A percentile compares a stretch with the other conserved stretches of the same genome.
Conservation (phyloP, 1,140 invertebrate genomes). For the Procambarus clarkii region DNA sequence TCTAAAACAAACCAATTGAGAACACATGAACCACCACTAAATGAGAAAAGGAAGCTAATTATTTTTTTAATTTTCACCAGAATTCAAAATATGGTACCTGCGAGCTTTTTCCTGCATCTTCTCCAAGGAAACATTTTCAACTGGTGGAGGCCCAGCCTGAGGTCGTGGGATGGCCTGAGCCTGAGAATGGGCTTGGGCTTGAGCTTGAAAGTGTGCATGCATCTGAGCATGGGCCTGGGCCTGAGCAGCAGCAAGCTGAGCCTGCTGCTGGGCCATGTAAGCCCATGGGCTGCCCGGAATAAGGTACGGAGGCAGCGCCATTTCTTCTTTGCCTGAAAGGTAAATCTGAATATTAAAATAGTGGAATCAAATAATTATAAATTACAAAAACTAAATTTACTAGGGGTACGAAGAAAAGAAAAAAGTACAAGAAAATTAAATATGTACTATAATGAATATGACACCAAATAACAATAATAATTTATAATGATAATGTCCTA, state of each 20-base stretch:
- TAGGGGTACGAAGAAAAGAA: too few relatives aligned
- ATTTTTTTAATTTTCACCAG: too few relatives aligned
- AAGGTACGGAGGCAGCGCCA: slow-evolving; percentile 90
- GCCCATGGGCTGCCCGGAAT: slow-evolving; percentile 90
- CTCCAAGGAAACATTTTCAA: slow-evolving; percentile 89
- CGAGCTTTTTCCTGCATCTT: slow-evolving; percentile 92
- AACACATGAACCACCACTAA: too few relatives aligned
- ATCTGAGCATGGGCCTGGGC: slow-evolving; percentile 74
- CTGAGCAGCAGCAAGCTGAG: slow-evolving; percentile 73
- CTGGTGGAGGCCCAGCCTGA: slow-evolving; percentile 81
- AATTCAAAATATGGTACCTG: slow-evolving; percentile 19
- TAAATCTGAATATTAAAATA: background rate
- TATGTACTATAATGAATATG: too few relatives aligned
- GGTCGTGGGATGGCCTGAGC: slow-evolving; percentile 78
- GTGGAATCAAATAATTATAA: too few relatives aligned
- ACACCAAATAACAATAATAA: too few relatives aligned
- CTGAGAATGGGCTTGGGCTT: slow-evolving; percentile 73
- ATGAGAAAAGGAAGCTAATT: too few relatives aligned
- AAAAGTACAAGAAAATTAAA: too few relatives aligned
- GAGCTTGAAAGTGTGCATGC: slow-evolving; percentile 72
- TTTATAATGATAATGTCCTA: too few relatives aligned
- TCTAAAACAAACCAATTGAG: too few relatives aligned
- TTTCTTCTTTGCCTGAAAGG: slow-evolving; percentile 74
- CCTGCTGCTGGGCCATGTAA: slow-evolving; percentile 82
- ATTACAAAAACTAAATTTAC: too few relatives aligned